phyloP scores from a whole-genome alignment of 2,797 vertebrate species.

The Periophthalmus magnuspinnatus region DNA sequence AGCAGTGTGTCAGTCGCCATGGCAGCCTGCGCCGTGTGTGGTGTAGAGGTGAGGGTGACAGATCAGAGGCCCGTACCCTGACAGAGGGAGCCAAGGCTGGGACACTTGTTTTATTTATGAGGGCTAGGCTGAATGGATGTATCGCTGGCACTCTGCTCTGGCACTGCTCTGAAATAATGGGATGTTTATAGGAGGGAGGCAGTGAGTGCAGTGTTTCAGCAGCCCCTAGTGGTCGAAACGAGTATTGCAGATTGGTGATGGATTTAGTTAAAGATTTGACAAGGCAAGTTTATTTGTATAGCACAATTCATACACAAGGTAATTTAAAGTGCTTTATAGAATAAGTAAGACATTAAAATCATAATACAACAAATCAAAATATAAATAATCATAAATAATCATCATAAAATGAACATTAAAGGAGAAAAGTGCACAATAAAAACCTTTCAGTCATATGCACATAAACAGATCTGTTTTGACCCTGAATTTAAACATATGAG shows the following conservation, averaged over 20 bases:
- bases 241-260: not conserved
- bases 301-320: too few relatives aligned
- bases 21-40: constrained; percentile 53
- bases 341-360: too few relatives aligned
- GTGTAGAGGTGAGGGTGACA: constrained; percentile 65
- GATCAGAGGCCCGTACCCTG: constrained; percentile 52
- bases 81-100: constrained; percentile 51
- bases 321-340: too few relatives aligned
- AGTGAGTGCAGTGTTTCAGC: constrained; percentile 43
- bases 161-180: constrained; percentile 44
- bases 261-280: not conserved
- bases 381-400: too few relatives aligned
- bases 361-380: too few relatives aligned
- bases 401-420: too few relatives aligned
- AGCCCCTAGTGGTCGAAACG: constrained; percentile 54
- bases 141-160: constrained; percentile 44
- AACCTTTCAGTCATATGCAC: too few relatives aligned
- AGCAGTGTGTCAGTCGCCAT: constrained; percentile 53
- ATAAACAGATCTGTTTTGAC: too few relatives aligned
- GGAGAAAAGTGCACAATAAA: too few relatives aligned
- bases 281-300: too few relatives aligned
- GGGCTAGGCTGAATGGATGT: constrained; percentile 34
- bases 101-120: constrained; percentile 67
- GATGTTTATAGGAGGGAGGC: constrained; percentile 26
- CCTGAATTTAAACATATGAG: too few relatives aligned